Base-by-base conservation (phyloP, 1,140 invertebrate species). In the Chymomyza costata region DNA sequence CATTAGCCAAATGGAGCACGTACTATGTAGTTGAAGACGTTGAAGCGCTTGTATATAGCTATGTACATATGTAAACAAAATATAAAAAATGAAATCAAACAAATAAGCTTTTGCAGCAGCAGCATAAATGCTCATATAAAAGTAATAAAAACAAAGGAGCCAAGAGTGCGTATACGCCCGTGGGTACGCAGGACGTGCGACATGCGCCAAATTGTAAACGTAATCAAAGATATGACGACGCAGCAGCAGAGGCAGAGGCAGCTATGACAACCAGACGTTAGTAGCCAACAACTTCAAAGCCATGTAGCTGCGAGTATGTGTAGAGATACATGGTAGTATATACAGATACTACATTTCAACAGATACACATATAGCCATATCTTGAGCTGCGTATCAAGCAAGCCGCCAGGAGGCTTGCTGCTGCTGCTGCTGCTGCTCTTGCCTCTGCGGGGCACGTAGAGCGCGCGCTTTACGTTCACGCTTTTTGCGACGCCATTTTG, bases 401-500 rank as follows among this genome's bases (percentile, higher is more conserved):
- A n/a, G 51, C 47, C 49, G 38, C 17, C 45, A 46, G 37, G 47
- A 25, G 35, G 47, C 37, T n/a, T 51, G 66, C 32, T n/a, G 30
- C 40, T 25, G 30, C 16, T 47, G 31, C 3, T 50, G 37, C 7
- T 35, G 44, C 11, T 39, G 40, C 3, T 40, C 38, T 10, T 45
- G 57, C 32, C 21, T 32, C 46, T 49, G 53, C 43, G 32, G 34
- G 65, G 69, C 70, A 74, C 69, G n/a, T n/a, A n/a, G n/a, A n/a
- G n/a, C n/a, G 70, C 69, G 76, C 69, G 62, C 61, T 65, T 68
- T n/a, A n/a, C n/a, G n/a, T n/a, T 54, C 54, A 64, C 69, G 63
- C 64, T 74, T 63, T 56, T 55, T 62, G 55, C 59, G 58, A 49
- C 53, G 65, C 71, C 65, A 76, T 70, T 78, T 62, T 52, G 70